Percentiles rank a stretch among this genome's conserved stretches.
Conservation (phyloP, 2,888 invertebrate species). For the Aethes cnicana region DNA sequence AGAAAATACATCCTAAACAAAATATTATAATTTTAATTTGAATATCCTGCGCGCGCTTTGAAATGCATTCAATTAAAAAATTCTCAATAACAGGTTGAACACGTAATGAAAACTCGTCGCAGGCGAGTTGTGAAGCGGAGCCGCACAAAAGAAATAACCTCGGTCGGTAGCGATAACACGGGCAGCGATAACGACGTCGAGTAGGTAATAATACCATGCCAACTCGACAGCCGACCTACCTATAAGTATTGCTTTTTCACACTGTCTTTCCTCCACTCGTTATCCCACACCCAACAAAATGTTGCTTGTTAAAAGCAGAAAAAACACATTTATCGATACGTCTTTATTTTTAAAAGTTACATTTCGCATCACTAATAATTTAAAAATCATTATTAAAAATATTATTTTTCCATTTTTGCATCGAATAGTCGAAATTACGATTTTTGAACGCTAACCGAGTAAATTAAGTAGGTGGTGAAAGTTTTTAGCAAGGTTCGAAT, state of each 20-base stretch:
- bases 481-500: conserved; percentile 4
- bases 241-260: conserved; percentile 72
- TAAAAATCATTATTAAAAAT: neutral
- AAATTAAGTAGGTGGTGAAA: conserved; percentile 7
- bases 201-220: conserved; percentile 72
- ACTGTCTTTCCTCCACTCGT: conserved; percentile 64
- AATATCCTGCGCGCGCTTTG: neutral
- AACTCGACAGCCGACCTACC: conserved; percentile 78
- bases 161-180: conserved; percentile 59
- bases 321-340: conserved; percentile 26
- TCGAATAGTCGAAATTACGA: neutral
- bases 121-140: conserved; percentile 63
- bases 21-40: neutral
- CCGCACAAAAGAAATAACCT: conserved; percentile 64
- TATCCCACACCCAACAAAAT: conserved; percentile 70
- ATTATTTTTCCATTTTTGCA: neutral
- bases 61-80: conserved; percentile 1
- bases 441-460: conserved; percentile 10
- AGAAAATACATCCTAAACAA: no score
- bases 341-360: conserved; percentile 18
- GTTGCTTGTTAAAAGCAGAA: conserved; percentile 51
- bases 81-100: conserved; percentile 27
- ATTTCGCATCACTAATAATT: conserved; percentile 21
- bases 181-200: conserved; percentile 65
- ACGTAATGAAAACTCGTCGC: conserved; percentile 43